Evolutionary conservation across 2,113 vertebrate species (phyloP), one percentile per base, ranked within the genome.

Genomic region (Callorhinus ursinus): DNA sequence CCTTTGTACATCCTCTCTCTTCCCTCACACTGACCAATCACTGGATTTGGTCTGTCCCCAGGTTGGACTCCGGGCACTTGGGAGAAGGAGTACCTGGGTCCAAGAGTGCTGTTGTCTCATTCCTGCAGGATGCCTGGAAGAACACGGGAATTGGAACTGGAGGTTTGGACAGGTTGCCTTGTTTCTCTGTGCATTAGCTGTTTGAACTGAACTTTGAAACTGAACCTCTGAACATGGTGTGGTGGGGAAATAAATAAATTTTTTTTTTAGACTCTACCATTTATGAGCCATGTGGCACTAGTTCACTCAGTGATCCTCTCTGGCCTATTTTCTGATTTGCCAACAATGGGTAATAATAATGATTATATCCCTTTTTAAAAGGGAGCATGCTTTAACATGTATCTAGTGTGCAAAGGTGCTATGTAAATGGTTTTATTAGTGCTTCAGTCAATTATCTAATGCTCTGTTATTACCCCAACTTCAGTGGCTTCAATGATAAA

Each of bases 261-360:
- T 91, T 72, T 72, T 77, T 13, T 65, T 4, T 71, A 93, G 24
- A 33, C 21, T 55, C 22, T 24, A 31, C 5, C 15, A 3, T 89
- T 69, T 63, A 31, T 16, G 55, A 72, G 16, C 28, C 1, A 13
- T 9, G 19, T 61, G 49, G 1, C 3, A 16, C 2, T 2, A 0
- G 21, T 15, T 18, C 9, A 7, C 9, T 88, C 19, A 86, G 0
- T 19, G 9, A 13, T 19, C 2, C 0, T 79, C 13, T 72, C 13
- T n/a, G 14, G 12, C 3, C 18, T 63, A 3, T 86, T 82, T 90
- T 42, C n/a, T 88, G 26, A 94, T 77, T 69, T 82, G 4, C 19
- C 51, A 79, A 26, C 19, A 71, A n/a, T 18, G 22, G 7, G 9
- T 53, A 36, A 59, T 15, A 71, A 46, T 39, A 57, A 24, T 10